Conservation (phyloP, 35 echinoderm and acorn worm species). For the Ophiothrix spiculata region DNA sequence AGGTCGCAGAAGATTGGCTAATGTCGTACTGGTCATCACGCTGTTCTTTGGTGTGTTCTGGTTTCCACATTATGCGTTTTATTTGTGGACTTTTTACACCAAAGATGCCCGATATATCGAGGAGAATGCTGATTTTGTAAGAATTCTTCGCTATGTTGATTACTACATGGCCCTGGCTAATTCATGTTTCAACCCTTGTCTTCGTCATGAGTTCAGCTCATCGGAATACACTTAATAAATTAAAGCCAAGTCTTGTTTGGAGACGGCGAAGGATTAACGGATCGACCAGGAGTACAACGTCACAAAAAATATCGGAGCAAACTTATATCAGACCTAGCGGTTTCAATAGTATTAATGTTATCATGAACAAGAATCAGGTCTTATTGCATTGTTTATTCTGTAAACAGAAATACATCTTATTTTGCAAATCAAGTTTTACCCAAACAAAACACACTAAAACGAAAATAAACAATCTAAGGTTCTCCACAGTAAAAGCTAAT, state of each 20-base stretch:
- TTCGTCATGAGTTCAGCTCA: slow-evolving; percentile 80
- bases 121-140: not conserved
- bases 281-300: too few species aligned
- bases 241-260: not conserved
- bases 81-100: slow-evolving; percentile 29
- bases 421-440: too few species aligned
- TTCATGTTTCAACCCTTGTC: slow-evolving; percentile 70
- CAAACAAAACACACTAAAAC: too few species aligned
- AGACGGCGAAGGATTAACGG: too few species aligned
- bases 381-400: too few species aligned
- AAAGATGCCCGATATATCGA: slow-evolving; percentile 23
- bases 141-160: slow-evolving; percentile 20
- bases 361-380: too few species aligned
- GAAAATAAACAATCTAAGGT: too few species aligned
- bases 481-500: too few species aligned
- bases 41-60: slow-evolving; percentile 80
- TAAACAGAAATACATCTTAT: too few species aligned
- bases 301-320: too few species aligned
- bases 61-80: slow-evolving; percentile 57
- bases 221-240: slow-evolving; percentile 19
- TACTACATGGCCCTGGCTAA: slow-evolving; percentile 68
- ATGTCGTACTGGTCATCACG: slow-evolving; percentile 61
- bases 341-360: too few species aligned
- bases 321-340: too few species aligned
- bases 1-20: slow-evolving; percentile 61